Base-by-base conservation (phyloP, 2,113 vertebrate genomes). In the Saimiri boliviensis region DNA sequence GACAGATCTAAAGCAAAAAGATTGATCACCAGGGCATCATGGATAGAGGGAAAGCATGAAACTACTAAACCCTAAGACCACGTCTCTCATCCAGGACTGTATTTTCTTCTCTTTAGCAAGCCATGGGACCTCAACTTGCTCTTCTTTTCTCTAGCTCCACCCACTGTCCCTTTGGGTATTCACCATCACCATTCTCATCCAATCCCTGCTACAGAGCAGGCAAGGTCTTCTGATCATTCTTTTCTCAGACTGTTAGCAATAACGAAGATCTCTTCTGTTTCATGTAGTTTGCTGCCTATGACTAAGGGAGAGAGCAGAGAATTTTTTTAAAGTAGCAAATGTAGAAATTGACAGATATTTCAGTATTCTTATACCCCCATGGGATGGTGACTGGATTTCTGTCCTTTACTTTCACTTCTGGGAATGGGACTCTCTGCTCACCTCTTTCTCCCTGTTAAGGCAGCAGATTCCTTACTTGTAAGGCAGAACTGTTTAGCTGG, bases 21-120 rank as follows among this genome's bases (percentile, higher is more conserved):
- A 95, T 94, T 91, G 94, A 95, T 97, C 89, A 86, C 25, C 6
- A 35, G 8, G 32, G 30, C 20, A n/a, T 81, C 80, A 13, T 4
- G 56, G 54, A 86, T 16, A 80, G 27, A 71, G 54, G 89, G 71
- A 45, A 85, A 81, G 40, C 35, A 63, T 27, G 37, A 82, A 14
- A 80, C 4, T 0, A 13, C 27, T 81, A 77, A 94, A 40, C 42
- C 10, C 4, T 0, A 52, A 40, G 73, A 73, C 84, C 14, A 30
- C 21, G 84, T 83, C 37, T 52, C 19, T 60, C 30, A 13, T 49
- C 37, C 20, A 25, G 30, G 19, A 14, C 45, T 63, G 3, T 25
- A 5, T 32, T 79, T 82, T 47, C 89, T 63, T 89, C 35, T 58
- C 71, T 60, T 73, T 16, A 32, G 3, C 27, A 92, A 87, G 6